Evolutionary conservation across 2,888 invertebrate species (phyloP).

Genomic region (Conomelus anceps): DNA sequence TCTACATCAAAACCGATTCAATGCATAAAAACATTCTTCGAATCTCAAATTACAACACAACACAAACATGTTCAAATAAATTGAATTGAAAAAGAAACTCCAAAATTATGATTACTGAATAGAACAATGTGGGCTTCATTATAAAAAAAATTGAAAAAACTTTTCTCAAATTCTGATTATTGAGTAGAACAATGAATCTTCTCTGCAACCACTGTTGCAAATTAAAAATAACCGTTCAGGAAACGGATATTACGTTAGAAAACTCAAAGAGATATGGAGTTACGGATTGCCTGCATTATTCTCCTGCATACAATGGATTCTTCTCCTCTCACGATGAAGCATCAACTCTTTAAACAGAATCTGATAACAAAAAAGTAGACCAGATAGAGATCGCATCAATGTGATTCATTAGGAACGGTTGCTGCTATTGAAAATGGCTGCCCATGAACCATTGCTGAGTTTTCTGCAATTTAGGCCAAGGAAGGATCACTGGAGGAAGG

Average conservation of each 20-base stretch:
- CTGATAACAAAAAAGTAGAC: background rate
- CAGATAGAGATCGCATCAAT: background rate
- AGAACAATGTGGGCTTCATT: no score
- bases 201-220: background rate
- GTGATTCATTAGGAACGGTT: background rate
- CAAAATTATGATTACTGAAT: no score
- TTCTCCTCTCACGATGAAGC: background rate
- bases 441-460: background rate
- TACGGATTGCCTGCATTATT: background rate
- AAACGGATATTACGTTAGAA: background rate
- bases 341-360: background rate
- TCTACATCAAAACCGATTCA: no score
- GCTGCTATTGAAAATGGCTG: no score
- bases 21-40: no score
- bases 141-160: no score
- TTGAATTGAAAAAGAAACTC: no score
- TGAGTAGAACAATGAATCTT: no score
- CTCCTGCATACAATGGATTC: background rate
- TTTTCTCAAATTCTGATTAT: no score
- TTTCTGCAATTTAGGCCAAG: background rate
- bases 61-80: no score
- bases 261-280: background rate
- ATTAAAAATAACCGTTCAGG: background rate
- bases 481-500: background rate
- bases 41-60: no score